These are phyloP conservation scores for Pungitius pungitius DNA, from an alignment of 2,113 vertebrate genomes.

Conservation along the genomic window DNA sequence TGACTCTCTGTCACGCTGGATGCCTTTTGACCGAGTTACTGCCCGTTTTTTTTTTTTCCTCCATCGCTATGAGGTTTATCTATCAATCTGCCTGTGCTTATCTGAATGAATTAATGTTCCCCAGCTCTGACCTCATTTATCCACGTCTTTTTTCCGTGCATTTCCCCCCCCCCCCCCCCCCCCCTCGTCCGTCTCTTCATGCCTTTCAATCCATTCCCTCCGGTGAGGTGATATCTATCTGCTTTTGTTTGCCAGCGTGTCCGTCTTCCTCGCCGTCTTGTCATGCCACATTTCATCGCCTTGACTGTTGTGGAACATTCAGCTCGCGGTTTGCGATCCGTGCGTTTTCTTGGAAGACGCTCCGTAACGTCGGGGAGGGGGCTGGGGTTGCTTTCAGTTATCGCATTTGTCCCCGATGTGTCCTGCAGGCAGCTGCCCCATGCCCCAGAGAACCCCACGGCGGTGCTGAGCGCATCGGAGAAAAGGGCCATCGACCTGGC, in stretches of 20 bases:
- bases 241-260: conserved; percentile 46
- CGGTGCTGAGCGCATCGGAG: conserved; percentile 83
- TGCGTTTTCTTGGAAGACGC: background rate
- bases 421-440: conserved; percentile 90
- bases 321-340: conserved; percentile 18
- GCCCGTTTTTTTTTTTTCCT: conserved; percentile 14
- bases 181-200: conserved; percentile 47
- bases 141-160: conserved; percentile 29
- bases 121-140: conserved; percentile 47
- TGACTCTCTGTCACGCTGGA: conserved; percentile 36
- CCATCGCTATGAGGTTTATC: conserved; percentile 55
- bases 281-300: conserved; percentile 62
- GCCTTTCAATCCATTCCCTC: conserved; percentile 34
- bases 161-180: conserved; percentile 41
- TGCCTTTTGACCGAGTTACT: conserved; percentile 46
- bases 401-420: conserved; percentile 30
- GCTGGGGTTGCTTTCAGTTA: conserved; percentile 52
- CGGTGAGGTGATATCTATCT: conserved; percentile 56
- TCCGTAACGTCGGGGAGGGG: conserved; percentile 8
- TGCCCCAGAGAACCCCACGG: conserved; percentile 88
- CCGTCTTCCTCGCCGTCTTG: conserved; percentile 56
- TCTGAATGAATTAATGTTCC: conserved; percentile 69
- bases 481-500: conserved; percentile 92
- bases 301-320: conserved; percentile 38
- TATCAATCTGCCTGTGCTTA: conserved; percentile 62